A percentile compares a stretch with the other conserved stretches of the same genome.
Evolutionary conservation across 1,140 invertebrate species (phyloP).

Genomic region (Mercenaria mercenaria): DNA sequence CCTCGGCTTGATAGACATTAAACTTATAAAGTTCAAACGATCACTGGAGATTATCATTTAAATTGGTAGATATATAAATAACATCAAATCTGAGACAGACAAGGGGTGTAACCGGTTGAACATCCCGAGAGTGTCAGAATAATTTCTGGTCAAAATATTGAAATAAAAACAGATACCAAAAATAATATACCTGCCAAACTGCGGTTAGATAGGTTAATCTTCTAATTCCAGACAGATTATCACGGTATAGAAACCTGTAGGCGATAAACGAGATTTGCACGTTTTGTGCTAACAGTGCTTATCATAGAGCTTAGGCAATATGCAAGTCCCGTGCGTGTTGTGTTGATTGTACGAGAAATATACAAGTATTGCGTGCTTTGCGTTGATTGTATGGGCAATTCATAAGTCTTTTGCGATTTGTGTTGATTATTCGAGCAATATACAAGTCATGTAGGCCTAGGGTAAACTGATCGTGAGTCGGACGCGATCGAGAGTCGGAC

Average conservation of each 20-base stretch:
- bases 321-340: too few relatives aligned
- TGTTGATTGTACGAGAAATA: too few relatives aligned
- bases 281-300: too few relatives aligned
- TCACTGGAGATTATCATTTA: not conserved
- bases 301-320: too few relatives aligned
- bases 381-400: too few relatives aligned
- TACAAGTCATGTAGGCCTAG: too few relatives aligned
- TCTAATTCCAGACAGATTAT: not conserved
- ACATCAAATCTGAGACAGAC: not conserved
- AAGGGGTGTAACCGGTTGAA: constrained; percentile 11
- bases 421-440: too few relatives aligned
- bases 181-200: not conserved
- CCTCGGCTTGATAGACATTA: not conserved
- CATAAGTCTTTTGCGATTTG: too few relatives aligned
- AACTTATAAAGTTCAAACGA: not conserved
- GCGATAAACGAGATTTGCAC: not conserved
- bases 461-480: too few relatives aligned
- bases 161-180: constrained; percentile 26
- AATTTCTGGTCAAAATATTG: constrained; percentile 16
- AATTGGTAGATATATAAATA: constrained; percentile 25
- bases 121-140: not conserved
- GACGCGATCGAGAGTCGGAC: too few relatives aligned
- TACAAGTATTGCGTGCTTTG: too few relatives aligned
- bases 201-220: constrained; percentile 14
- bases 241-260: not conserved